phyloP scores from a whole-genome alignment of 2,888 invertebrate species.

The Autographa pulchrina region DNA sequence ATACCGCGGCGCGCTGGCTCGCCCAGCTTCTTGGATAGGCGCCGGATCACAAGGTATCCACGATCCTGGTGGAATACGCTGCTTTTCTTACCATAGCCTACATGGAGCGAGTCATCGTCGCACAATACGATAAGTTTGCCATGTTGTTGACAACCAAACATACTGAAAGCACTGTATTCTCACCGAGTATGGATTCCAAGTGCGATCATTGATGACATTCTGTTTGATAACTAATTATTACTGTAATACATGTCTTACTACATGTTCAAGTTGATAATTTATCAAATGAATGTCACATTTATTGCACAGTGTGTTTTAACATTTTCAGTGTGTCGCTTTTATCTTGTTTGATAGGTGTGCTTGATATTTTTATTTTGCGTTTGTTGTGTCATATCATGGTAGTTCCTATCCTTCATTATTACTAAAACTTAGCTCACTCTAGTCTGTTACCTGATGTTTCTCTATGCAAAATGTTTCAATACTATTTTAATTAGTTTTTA shows the following conservation, averaged over 20 bases:
- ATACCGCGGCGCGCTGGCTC: constrained; percentile 98
- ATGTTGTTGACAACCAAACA: constrained; percentile 10
- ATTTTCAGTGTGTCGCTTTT: constrained; percentile 80
- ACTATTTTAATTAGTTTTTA: not conserved
- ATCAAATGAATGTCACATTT: constrained; percentile 48
- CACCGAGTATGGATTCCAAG: constrained; percentile 41
- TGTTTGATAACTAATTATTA: constrained; percentile 28
- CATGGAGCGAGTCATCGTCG: constrained; percentile 16
- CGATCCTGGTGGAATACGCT: constrained; percentile 27
- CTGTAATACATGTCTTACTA: not conserved
- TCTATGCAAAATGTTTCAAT: not conserved
- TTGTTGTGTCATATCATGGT: constrained; percentile 63
- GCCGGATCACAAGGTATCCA: constrained; percentile 97
- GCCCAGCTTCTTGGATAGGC: constrained; percentile 97
- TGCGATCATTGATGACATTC: constrained; percentile 37
- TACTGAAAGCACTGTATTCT: constrained; percentile 52
- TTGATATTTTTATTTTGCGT: constrained; percentile 70
- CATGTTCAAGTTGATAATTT: constrained; percentile 17
- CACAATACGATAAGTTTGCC: not conserved
- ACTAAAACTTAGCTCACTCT: constrained; percentile 9
- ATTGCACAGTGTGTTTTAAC: constrained; percentile 69
- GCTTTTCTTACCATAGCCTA: constrained; percentile 27
- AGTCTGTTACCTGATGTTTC: not conserved
- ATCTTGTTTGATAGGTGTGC: constrained; percentile 65
- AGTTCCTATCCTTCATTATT: constrained; percentile 22